phyloP scores from a whole-genome alignment of 2,797 vertebrate species.

The Gambusia yucatana region DNA sequence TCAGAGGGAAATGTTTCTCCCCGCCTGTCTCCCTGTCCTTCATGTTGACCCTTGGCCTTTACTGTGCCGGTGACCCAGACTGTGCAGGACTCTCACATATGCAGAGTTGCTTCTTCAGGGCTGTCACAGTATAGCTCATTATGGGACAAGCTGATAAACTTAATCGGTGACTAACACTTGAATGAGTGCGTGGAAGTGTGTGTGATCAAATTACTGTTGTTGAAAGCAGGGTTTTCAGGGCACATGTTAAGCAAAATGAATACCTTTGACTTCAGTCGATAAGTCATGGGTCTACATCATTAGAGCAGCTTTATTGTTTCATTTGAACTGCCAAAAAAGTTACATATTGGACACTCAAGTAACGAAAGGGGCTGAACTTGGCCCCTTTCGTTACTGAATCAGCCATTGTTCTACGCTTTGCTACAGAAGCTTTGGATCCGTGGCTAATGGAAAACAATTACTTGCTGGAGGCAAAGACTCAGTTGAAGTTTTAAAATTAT shows the following conservation, averaged over 20 bases:
- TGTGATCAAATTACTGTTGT: neutral
- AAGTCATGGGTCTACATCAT: neutral
- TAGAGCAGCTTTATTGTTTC: neutral
- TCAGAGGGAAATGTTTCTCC: slow-evolving; percentile 37
- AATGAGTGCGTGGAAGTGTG: neutral
- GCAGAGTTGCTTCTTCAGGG: slow-evolving; percentile 12
- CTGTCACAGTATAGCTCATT: slow-evolving; percentile 21
- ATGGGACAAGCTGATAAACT: slow-evolving; percentile 10
- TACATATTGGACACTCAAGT: too few species aligned
- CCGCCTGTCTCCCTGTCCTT: slow-evolving; percentile 39
- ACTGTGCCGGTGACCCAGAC: slow-evolving; percentile 3
- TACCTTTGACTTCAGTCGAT: neutral
- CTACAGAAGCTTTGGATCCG: too few species aligned
- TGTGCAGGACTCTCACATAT: slow-evolving; percentile 13
- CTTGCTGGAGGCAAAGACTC: too few species aligned
- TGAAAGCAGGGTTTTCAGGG: neutral
- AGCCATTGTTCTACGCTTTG: too few species aligned
- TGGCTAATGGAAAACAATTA: too few species aligned
- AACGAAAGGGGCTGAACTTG: too few species aligned
- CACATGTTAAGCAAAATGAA: neutral
- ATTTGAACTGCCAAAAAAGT: neutral
- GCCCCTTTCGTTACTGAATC: too few species aligned
- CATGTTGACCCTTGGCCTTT: slow-evolving; percentile 20
- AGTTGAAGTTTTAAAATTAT: too few species aligned
- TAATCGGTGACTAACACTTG: neutral